Evolutionary conservation across 1,140 invertebrate species (phyloP).

Genomic region (Sarcophaga peregrina): DNA sequence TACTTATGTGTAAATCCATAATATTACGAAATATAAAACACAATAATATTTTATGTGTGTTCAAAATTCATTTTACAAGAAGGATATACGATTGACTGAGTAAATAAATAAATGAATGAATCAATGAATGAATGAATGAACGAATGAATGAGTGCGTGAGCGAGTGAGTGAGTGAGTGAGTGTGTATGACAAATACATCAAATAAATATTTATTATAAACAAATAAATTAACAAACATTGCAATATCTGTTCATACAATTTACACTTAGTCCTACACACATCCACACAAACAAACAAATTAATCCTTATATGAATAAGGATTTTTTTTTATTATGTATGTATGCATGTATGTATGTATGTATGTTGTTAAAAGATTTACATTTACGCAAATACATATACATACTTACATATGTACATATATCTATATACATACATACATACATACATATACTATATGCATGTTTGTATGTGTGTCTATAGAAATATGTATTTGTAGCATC

Average conservation of each 20-base stretch:
- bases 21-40: conserved; percentile 6
- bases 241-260: not conserved
- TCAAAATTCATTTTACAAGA: conserved; percentile 14
- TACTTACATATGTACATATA: not conserved
- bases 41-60: conserved; percentile 17
- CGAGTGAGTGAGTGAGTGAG: not conserved
- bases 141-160: too few species aligned
- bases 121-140: not conserved
- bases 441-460: not conserved
- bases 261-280: too few species aligned
- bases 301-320: too few species aligned
- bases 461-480: not conserved
- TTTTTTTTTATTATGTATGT: too few species aligned
- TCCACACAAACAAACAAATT: too few species aligned
- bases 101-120: conserved; percentile 17
- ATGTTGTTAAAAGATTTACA: too few species aligned
- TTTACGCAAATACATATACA: too few species aligned
- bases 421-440: not conserved
- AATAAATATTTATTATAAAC: conserved; percentile 25
- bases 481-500: not conserved
- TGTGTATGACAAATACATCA: conserved; percentile 15
- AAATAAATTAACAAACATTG: conserved; percentile 13
- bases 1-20: conserved; percentile 10
- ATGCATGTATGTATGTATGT: too few species aligned
- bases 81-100: not conserved